Base-by-base conservation (phyloP, 1,140 invertebrate genomes). In the Pemphigus obesinymphae region DNA sequence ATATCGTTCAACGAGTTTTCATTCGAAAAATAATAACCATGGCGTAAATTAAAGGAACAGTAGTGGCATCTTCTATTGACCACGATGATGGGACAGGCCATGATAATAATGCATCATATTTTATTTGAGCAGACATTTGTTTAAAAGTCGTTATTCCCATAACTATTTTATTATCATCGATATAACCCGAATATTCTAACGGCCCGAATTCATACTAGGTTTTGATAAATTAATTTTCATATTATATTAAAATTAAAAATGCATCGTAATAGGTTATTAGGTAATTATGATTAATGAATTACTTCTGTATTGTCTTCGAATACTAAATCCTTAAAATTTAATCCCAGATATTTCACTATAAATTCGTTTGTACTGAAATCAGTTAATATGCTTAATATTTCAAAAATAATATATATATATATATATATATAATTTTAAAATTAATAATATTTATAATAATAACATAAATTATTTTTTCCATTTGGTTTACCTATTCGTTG, bases 71-170 rank as follows among this genome's bases (percentile, higher is more conserved):
- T 78, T 89, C 88, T 29, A 90, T 82, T 17, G 85, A 88, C 91
- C 91, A 91, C 6, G 84, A 83, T 1, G 87, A 83, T 6, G 90
- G 90, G 48, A 91, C 85, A 50, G 87, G 83, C 91, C 91, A 92
- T 17, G 63, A 31, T 26, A 82, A 72, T 13, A 23, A 0, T 0
- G 43, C 15, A 13, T 82, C 81, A 11, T 66, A 37, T 29, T 34
- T 26, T 0, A 82, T 11, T 23, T 53, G 3, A 17, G 11, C 15
- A 20, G 31, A 29, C 4, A 17, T 40, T 6, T 40, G 0, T 0
- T 66, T 7, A 3, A 31, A 29, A 1, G 26, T 37, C 17, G 34
- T 26, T 0, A 82, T 53, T 55, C 81, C 81, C 81, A 82, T 82
- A 5, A 29, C 31, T 0, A 4, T 5, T 72, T 82, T 55, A 0